phyloP scores from a whole-genome alignment of 1,140 invertebrate species.

The Pentalonia nigronervosa region DNA sequence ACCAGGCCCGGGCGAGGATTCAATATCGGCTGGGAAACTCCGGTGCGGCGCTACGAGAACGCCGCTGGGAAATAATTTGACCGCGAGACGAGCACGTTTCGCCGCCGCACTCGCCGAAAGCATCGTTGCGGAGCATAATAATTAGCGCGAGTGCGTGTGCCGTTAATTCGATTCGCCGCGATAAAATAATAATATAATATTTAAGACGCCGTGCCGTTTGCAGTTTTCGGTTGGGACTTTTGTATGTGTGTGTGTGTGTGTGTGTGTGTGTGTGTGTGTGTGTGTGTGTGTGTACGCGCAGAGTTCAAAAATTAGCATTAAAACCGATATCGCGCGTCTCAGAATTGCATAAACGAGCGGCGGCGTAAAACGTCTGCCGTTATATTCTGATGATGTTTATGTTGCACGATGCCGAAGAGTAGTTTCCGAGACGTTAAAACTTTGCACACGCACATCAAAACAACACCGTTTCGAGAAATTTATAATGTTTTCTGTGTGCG shows the following conservation, averaged over 20 bases:
- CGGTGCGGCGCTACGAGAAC: not conserved
- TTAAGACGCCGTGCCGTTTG: not conserved
- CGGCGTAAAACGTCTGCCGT: not conserved
- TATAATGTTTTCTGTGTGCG: not conserved
- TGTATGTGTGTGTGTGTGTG: too few relatives aligned
- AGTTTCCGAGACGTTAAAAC: not conserved
- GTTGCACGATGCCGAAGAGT: not conserved
- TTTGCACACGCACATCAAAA: not conserved
- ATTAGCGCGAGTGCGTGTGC: not conserved
- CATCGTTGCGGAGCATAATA: not conserved
- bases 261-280: too few relatives aligned
- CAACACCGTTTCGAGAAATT: not conserved
- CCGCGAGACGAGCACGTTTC: not conserved
- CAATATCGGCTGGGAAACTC: not conserved
- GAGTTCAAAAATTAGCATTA: slow-evolving; percentile 12
- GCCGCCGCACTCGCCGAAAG: not conserved
- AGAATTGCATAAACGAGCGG: not conserved
- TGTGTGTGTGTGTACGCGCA: too few relatives aligned
- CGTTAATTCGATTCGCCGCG: not conserved
- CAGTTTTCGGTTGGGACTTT: not conserved
- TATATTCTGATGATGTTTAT: not conserved
- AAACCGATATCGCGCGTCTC: not conserved
- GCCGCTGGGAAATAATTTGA: not conserved
- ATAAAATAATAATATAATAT: not conserved
- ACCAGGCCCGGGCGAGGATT: not conserved